Base-by-base conservation (phyloP, 2,113 vertebrate species). In the Donacobius atricapilla region DNA sequence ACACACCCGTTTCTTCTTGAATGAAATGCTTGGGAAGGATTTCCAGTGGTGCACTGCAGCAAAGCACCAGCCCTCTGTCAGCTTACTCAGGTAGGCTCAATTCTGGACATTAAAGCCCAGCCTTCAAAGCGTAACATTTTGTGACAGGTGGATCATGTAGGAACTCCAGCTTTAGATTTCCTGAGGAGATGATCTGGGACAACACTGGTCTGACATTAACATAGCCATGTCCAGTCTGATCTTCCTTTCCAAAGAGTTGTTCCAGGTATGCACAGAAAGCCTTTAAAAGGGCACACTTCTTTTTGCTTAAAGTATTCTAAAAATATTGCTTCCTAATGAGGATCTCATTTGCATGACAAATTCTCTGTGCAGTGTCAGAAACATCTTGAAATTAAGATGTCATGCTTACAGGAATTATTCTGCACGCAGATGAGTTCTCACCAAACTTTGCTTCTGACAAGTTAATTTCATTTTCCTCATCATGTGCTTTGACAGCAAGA, bases 271-370 rank as follows among this genome's bases (percentile, higher is more conserved):
- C 35, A 56, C 19, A 80, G 57, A 90, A 92, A 93, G 40, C 45
- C 65, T 78, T 79, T 31, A 76, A 44, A 76, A 86, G 72, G 78
- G 84, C 17, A 50, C 21, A 17, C 23, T 93, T 83, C 50, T 72
- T 66, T 93, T 87, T 75, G 35, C 84, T 76, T 78, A 25, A 91
- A 72, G 68, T 23, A 81, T 35, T 92, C 95, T 76, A 96, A 95
- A 97, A 97, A 96, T 93, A 96, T 44, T 51, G 23, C 72, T 91
- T 92, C 92, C 69, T 90, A 93, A 96, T 87, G 89, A 96, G 91
- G 68, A 93, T 23, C 87, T 91, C 54, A 96, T 96, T 88, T 96
- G 91, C 94, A 93, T 92, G 90, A 97, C 91, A 96, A 93, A 93
- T 94, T 96, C 83, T 72, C 83, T 48, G 35, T 84, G 92, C 92